These are phyloP conservation scores for Pachypanchax playfairii DNA, from an alignment of 2,113 vertebrate species.

Conservation along the genomic window DNA sequence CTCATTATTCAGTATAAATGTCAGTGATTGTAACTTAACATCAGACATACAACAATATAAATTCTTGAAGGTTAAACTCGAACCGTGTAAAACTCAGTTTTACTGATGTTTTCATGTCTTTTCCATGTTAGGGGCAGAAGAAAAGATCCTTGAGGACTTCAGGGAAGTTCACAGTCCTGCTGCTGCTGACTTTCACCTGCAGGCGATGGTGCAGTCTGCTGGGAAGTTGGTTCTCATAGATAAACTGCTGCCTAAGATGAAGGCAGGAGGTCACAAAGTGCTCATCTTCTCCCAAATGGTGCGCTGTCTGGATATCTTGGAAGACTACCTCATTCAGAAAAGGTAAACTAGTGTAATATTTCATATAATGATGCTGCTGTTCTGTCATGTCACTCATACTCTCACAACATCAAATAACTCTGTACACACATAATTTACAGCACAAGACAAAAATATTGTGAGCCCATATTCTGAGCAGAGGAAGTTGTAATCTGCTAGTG, in stretches of 20 bases:
- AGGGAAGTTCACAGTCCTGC: constrained; percentile 88
- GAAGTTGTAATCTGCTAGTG: too few species aligned
- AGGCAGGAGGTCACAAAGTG: constrained; percentile 97
- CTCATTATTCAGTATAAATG: too few species aligned
- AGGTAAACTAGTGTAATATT: constrained; percentile 77
- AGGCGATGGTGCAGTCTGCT: constrained; percentile 99
- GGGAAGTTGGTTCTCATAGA: constrained; percentile 98
- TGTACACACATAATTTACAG: too few species aligned
- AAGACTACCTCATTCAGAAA: constrained; percentile 99
- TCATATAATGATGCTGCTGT: background rate
- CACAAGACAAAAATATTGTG: too few species aligned
- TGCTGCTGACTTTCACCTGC: constrained; percentile 92
- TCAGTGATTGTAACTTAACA: too few species aligned
- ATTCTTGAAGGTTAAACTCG: background rate
- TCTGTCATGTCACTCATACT: background rate
- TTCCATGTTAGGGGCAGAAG: constrained; percentile 88
- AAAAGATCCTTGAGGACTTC: constrained; percentile 98
- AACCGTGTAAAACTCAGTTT: background rate
- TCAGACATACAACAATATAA: too few species aligned
- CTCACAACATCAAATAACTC: background rate
- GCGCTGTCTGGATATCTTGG: constrained; percentile 96
- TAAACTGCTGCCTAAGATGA: constrained; percentile 99
- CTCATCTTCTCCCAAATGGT: constrained; percentile 99
- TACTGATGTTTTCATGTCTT: constrained; percentile 11
- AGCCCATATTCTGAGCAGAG: too few species aligned